phyloP scores from a whole-genome alignment of 2,888 invertebrate genomes.

The Lasioglossum marginatum region DNA sequence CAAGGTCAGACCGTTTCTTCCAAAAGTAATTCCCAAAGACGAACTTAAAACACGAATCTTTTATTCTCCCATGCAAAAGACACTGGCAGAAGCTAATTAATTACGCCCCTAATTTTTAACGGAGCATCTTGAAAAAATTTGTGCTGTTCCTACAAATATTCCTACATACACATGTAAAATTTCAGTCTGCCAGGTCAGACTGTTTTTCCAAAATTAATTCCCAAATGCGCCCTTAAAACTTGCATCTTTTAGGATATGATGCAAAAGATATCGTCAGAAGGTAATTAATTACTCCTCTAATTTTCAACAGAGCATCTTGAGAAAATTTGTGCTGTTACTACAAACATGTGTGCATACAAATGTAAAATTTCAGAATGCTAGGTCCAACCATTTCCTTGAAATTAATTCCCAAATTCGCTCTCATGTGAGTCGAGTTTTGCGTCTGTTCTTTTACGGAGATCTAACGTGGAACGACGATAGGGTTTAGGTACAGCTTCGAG shows the following conservation, averaged over 20 bases:
- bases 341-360: background rate
- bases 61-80: too few relatives aligned
- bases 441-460: background rate
- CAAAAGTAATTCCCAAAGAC: background rate
- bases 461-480: background rate
- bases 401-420: background rate
- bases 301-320: background rate
- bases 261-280: background rate
- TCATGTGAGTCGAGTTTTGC: background rate
- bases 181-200: fast-evolving
- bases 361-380: background rate
- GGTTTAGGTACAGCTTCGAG: background rate
- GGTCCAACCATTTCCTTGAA: background rate
- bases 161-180: background rate
- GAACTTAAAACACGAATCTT: background rate
- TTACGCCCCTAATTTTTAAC: background rate
- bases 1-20: background rate
- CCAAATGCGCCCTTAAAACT: background rate
- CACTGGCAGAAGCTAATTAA: background rate
- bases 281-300: background rate
- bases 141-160: background rate
- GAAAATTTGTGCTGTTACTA: background rate
- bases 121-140: background rate
- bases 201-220: background rate
- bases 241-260: fast-evolving